These are phyloP conservation scores for Brachionus plicatilis DNA, from an alignment of 1,140 invertebrate genomes.

Conservation along the genomic window DNA sequence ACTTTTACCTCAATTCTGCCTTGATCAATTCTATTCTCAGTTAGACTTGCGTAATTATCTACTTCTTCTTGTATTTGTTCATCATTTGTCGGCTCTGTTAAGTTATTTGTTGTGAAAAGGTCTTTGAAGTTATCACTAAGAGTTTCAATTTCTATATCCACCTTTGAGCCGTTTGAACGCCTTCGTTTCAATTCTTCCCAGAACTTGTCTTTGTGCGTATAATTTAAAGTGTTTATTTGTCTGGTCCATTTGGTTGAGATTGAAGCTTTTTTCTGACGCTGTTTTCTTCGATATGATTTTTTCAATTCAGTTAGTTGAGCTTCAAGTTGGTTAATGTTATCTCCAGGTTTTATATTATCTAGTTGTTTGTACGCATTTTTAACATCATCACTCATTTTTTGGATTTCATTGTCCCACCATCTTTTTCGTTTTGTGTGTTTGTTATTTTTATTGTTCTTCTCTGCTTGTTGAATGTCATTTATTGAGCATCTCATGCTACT, in stretches of 20 bases:
- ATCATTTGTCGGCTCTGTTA: not conserved
- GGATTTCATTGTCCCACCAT: not conserved
- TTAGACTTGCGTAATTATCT: not conserved
- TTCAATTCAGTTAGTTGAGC: not conserved
- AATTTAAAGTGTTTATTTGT: not conserved
- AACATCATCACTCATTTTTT: not conserved
- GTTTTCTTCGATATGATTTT: not conserved
- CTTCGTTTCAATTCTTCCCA: constrained; percentile 22
- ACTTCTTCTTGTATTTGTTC: not conserved
- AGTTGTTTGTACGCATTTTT: not conserved
- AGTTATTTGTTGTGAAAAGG: not conserved
- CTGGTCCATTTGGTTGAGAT: not conserved
- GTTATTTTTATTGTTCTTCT: not conserved
- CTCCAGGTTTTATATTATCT: not conserved
- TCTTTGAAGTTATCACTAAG: not conserved
- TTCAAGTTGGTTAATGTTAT: not conserved
- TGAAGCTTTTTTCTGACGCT: not conserved
- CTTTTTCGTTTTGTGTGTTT: not conserved
- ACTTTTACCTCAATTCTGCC: not conserved
- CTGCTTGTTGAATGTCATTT: not conserved
- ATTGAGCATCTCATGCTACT: not conserved
- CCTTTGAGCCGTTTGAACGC: not conserved
- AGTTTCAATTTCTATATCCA: not conserved
- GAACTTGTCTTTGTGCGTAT: not conserved
- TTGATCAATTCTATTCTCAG: not conserved